phyloP scores from a whole-genome alignment of 2,888 invertebrate genomes.

The Agrochola litura region DNA sequence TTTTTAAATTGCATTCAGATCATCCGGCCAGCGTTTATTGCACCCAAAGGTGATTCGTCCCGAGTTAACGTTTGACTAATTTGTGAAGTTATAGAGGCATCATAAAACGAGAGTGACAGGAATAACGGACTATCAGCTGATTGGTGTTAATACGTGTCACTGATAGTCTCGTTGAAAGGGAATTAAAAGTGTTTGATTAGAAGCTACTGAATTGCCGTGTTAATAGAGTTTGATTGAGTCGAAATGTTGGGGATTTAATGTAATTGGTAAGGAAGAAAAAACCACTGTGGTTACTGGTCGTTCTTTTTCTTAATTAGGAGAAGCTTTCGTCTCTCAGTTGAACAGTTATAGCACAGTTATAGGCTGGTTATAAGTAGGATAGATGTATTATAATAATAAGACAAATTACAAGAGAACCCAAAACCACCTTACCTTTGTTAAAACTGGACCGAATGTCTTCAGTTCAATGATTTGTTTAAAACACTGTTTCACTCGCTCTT shows the following conservation, averaged over 20 bases:
- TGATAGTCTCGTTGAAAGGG: conserved; percentile 51
- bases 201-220: conserved; percentile 15
- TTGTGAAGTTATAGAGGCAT: conserved; percentile 87
- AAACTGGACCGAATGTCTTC: conserved; percentile 5
- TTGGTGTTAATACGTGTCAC: conserved; percentile 63
- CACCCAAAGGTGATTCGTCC: conserved; percentile 86
- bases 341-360: neutral
- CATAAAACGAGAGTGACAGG: conserved; percentile 81
- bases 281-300: neutral
- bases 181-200: conserved; percentile 47
- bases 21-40: conserved; percentile 87
- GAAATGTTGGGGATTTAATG: neutral
- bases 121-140: conserved; percentile 81
- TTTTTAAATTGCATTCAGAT: conserved; percentile 82
- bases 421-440: conserved; percentile 19
- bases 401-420: neutral
- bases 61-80: conserved; percentile 89
- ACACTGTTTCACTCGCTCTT: conserved; percentile 38
- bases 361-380: no score
- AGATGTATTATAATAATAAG: neutral
- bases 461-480: neutral
- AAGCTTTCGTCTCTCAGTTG: neutral
- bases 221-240: conserved; percentile 42
- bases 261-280: neutral
- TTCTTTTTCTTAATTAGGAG: neutral